Base-by-base conservation (phyloP, 1,140 invertebrate genomes). In the Rhagoletis pomonella region DNA sequence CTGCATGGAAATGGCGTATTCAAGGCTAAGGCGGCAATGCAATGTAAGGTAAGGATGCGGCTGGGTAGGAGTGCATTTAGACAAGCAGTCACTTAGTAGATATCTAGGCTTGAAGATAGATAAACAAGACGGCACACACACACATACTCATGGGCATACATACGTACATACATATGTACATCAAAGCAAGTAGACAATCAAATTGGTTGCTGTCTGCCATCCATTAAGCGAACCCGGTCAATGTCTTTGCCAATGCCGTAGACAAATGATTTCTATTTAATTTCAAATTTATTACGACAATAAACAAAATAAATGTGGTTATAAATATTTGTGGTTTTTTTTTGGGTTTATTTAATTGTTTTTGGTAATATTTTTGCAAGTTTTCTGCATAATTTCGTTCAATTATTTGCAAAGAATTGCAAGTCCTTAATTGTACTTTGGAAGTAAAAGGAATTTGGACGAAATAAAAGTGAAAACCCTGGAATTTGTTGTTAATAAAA, bases 201-300 rank as follows among this genome's bases (percentile, higher is more conserved):
- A 81, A 81, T 81, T 81, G 73, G 14, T 58, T 81, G 73, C n/a
- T 29, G 47, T 81, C 50, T 81, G 10, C 73, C 47, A 81, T 81
- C 73, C 73, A 81, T 81, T 81, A 81, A 81, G 47, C n/a, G n/a
- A 50, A 81, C 6, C 73, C 47, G 73, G 73, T 81, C 73, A 81
- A 55, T 81, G 73, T 81, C 17, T 81, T 81, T 19, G 73, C 47
- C 73, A 81, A 81, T 81, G 55, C 73, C 47, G 73, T 47, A 81
- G 17, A 81, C 47, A 81, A 81, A 81, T 81, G 73, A 81, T 81
- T 81, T 81, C 73, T 9, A 81, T 81, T 81, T 81, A 81, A 81
- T 81, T 81, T 58, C 0, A 81, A 81, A 81, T 81, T 81, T 81
- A 81, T 81, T 81, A 81, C 73, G 44, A 81, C 42, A 81, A 81